Evolutionary conservation across 2,797 vertebrate species (phyloP).

Genomic region (Tenualosa thibaudeaui): DNA sequence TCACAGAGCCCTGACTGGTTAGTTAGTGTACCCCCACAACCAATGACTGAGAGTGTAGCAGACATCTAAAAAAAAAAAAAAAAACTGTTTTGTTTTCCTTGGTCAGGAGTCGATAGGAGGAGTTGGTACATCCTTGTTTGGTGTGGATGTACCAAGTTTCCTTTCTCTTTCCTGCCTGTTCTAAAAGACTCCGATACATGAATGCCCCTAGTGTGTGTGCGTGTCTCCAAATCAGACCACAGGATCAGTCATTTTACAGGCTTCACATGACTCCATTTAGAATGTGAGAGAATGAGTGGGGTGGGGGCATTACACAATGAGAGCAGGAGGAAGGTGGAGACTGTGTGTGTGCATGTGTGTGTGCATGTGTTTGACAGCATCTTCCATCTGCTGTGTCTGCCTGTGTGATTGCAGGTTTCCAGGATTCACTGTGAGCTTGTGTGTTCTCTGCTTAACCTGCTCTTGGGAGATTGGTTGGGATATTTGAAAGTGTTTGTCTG

Average conservation of each 20-base stretch:
- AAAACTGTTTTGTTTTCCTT: too few relatives aligned
- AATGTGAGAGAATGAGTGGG: background rate
- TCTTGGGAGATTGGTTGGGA: too few relatives aligned
- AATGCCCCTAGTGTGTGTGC: background rate
- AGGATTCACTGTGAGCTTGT: background rate
- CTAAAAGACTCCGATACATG: background rate
- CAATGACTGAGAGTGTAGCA: background rate
- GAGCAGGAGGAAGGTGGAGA: background rate
- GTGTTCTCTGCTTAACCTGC: background rate
- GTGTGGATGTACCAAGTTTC: background rate
- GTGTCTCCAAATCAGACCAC: background rate
- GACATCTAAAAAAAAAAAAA: too few relatives aligned
- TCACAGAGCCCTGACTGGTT: background rate
- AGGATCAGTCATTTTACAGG: background rate
- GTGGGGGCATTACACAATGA: background rate
- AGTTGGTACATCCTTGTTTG: too few relatives aligned
- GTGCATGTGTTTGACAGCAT: background rate
- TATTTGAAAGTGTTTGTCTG: too few relatives aligned
- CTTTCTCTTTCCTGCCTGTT: background rate
- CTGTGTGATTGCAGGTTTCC: background rate
- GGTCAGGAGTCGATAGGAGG: too few relatives aligned
- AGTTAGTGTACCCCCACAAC: background rate
- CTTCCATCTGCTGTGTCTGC: too few relatives aligned
- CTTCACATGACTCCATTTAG: conserved; percentile 1
- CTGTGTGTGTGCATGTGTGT: background rate